Evolutionary conservation across 2,113 vertebrate species (phyloP).

Genomic region (Zapus hudsonius): DNA sequence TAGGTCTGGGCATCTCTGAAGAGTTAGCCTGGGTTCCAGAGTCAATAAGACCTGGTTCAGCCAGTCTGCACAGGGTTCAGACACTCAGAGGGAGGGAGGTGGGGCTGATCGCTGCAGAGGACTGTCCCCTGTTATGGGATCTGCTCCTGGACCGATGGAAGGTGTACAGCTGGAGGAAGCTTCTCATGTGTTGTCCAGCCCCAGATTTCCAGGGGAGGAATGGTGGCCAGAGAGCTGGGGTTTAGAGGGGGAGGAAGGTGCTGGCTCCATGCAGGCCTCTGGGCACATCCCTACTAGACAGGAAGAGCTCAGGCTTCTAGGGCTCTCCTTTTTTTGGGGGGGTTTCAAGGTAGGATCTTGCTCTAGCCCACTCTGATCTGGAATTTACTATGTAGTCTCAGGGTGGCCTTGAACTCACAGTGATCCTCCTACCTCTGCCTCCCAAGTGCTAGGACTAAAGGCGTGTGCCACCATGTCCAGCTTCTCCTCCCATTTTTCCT

Average conservation of each 20-base stretch:
- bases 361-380: too few relatives aligned
- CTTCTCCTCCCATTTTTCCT: neutral
- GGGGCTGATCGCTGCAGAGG: neutral
- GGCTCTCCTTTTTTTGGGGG: too few relatives aligned
- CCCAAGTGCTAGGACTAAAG: too few relatives aligned
- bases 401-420: too few relatives aligned
- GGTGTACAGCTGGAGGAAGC: neutral
- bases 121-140: neutral
- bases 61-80: neutral
- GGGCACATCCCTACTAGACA: neutral
- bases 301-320: neutral
- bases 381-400: too few relatives aligned
- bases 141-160: neutral
- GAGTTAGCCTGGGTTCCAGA: neutral
- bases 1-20: slow-evolving; percentile 33
- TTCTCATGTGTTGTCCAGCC: neutral
- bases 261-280: neutral
- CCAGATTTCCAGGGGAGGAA: neutral
- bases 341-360: too few relatives aligned
- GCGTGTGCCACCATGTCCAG: too few relatives aligned
- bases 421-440: too few relatives aligned
- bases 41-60: neutral
- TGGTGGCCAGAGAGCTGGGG: neutral
- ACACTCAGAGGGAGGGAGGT: neutral
- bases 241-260: neutral